Conservation (phyloP, 2,113 vertebrate species). For the Zosterops borbonicus region DNA sequence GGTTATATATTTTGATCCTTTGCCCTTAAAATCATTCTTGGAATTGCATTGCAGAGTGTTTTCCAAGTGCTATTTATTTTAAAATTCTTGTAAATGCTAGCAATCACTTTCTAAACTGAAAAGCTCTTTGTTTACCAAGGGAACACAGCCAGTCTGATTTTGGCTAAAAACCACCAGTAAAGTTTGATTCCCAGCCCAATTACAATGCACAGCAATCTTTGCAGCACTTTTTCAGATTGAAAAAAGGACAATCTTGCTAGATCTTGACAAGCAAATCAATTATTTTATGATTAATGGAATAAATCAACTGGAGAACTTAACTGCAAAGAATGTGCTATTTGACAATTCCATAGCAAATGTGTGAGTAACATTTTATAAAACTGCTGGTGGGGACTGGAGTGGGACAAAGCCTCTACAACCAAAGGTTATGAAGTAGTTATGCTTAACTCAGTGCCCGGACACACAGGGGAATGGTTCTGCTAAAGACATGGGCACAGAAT, state of each 20-base stretch:
- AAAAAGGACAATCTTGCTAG: constrained; percentile 9
- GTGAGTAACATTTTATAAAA: not conserved
- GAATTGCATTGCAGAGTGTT: not conserved
- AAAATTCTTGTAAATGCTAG: not conserved
- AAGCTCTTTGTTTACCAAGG: not conserved
- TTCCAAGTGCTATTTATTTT: not conserved
- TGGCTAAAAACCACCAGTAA: not conserved
- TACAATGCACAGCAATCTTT: not conserved
- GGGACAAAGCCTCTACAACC: not conserved
- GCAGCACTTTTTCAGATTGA: not conserved
- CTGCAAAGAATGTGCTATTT: not conserved
- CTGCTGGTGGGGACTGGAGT: not conserved
- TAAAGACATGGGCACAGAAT: not conserved
- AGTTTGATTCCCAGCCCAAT: not conserved
- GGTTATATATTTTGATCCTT: not conserved
- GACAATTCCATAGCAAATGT: not conserved
- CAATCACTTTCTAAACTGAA: not conserved
- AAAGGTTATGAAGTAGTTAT: not conserved
- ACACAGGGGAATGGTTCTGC: not conserved
- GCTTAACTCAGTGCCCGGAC: too few relatives aligned
- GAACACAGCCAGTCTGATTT: not conserved
- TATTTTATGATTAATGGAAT: not conserved
- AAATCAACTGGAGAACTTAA: constrained; percentile 14
- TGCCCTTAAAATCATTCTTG: not conserved
- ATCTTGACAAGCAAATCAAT: not conserved